phyloP scores from a whole-genome alignment of 2,113 vertebrate genomes.

The Cryptomyrus ogoouensis region DNA sequence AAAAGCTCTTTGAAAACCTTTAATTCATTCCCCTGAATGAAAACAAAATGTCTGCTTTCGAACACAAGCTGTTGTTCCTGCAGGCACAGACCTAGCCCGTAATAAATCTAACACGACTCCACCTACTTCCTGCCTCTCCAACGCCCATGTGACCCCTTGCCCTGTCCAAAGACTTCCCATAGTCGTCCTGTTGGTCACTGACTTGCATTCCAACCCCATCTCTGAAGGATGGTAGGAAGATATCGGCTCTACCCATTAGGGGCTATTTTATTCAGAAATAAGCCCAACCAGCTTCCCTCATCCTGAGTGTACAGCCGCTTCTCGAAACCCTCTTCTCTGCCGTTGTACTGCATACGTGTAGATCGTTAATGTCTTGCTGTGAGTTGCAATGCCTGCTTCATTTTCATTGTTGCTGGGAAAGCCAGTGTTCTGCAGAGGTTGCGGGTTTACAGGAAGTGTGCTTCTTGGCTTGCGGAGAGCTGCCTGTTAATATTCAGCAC shows the following conservation, averaged over 20 bases:
- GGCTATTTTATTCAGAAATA: constrained; percentile 35
- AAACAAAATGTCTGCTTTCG: neutral
- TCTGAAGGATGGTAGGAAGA: neutral
- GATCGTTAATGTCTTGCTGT: neutral
- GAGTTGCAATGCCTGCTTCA: neutral
- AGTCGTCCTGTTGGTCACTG: constrained; percentile 13
- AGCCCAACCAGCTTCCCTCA: constrained; percentile 27
- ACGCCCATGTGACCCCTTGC: constrained; percentile 3
- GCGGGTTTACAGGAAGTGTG: constrained; percentile 1
- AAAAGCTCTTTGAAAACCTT: neutral
- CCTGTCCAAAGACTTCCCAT: neutral
- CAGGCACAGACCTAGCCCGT: neutral
- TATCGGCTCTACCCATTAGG: constrained; percentile 29
- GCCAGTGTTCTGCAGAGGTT: neutral
- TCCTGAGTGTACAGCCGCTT: constrained; percentile 26
- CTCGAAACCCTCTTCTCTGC: neutral
- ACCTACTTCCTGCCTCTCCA: neutral
- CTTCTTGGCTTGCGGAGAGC: neutral
- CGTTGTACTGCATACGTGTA: neutral
- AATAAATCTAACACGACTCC: constrained; percentile 6
- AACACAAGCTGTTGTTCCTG: neutral
- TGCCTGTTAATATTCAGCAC: constrained; percentile 23
- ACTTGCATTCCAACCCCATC: neutral
- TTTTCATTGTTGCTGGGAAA: constrained; percentile 3
- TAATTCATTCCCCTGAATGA: neutral